Percentiles rank a stretch among this genome's conserved stretches.
These are phyloP conservation scores for Choristoneura rosaceana DNA, from an alignment of 2,888 invertebrate species.

Conservation along the genomic window DNA sequence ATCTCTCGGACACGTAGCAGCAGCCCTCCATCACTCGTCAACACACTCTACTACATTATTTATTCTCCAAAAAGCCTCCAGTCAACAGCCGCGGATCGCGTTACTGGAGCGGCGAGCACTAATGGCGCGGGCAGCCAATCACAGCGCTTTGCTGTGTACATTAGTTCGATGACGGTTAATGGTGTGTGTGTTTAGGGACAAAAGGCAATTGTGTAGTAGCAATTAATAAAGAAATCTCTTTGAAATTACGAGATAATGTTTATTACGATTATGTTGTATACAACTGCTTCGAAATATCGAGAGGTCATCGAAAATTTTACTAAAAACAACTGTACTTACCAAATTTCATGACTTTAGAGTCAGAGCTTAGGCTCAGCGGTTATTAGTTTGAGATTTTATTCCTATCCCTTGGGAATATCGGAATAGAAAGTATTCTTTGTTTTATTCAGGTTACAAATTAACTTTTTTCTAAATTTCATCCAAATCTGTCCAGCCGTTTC, in stretches of 20 bases:
- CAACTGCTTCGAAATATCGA: no score
- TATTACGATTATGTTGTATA: no score
- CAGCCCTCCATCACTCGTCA: background rate
- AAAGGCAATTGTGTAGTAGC: background rate
- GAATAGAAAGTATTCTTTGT: no score
- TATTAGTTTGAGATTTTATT: no score
- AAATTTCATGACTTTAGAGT: no score
- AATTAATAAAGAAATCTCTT: background rate
- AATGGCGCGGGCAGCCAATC: conserved; percentile 19
- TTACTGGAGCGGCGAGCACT: conserved; percentile 24
- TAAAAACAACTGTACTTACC: no score
- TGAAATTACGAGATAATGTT: background rate
- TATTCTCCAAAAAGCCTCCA: conserved; percentile 11
- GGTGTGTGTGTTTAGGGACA: background rate
- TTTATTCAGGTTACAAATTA: no score
- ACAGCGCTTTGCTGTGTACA: conserved; percentile 4
- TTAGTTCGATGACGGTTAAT: conserved; percentile 11
- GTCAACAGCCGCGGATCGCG: conserved; percentile 31
- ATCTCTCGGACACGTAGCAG: background rate
- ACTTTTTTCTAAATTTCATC: no score
- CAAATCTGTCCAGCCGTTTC: no score
- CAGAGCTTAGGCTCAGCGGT: no score
- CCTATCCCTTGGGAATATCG: no score
- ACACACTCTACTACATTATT: conserved; percentile 15
- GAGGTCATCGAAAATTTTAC: no score